Evolutionary conservation across 2,888 invertebrate species (phyloP).

Genomic region (Drosophila antonietae): DNA sequence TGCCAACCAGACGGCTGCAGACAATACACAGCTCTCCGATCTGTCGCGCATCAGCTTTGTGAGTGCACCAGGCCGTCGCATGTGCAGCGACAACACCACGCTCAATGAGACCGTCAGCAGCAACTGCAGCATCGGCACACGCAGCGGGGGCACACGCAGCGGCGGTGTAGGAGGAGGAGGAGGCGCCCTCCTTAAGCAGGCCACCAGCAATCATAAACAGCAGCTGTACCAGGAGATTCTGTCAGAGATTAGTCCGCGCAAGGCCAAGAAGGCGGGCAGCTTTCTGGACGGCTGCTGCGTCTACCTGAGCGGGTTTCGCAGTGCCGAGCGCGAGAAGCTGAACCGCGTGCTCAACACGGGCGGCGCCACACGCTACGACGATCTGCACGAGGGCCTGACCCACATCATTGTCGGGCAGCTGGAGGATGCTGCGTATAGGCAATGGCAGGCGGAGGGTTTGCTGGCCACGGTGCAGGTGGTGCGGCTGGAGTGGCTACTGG

Average conservation of each 20-base stretch:
- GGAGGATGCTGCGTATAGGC: conserved; percentile 85
- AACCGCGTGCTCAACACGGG: conserved; percentile 90
- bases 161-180: background rate
- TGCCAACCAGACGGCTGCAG: conserved; percentile 77
- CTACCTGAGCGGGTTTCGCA: conserved; percentile 89
- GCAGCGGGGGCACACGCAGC: conserved; percentile 20
- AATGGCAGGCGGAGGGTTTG: conserved; percentile 76
- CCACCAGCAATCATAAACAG: conserved; percentile 31
- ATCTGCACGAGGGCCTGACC: conserved; percentile 90
- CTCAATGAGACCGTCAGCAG: conserved; percentile 66
- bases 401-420: conserved; percentile 91
- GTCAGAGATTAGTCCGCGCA: conserved; percentile 87
- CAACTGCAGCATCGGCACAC: conserved; percentile 17
- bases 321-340: conserved; percentile 88
- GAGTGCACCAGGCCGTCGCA: conserved; percentile 51
- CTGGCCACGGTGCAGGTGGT: conserved; percentile 85
- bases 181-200: conserved; percentile 51
- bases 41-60: conserved; percentile 81
- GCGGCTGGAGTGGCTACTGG: conserved; percentile 90
- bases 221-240: conserved; percentile 56
- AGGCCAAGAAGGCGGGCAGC: conserved; percentile 90
- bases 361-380: conserved; percentile 93
- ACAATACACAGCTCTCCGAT: conserved; percentile 80
- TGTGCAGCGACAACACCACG: conserved; percentile 67
- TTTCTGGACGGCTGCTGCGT: conserved; percentile 96